Evolutionary conservation across 2,797 vertebrate genomes (phyloP).

Genomic region (Catharus ustulatus): DNA sequence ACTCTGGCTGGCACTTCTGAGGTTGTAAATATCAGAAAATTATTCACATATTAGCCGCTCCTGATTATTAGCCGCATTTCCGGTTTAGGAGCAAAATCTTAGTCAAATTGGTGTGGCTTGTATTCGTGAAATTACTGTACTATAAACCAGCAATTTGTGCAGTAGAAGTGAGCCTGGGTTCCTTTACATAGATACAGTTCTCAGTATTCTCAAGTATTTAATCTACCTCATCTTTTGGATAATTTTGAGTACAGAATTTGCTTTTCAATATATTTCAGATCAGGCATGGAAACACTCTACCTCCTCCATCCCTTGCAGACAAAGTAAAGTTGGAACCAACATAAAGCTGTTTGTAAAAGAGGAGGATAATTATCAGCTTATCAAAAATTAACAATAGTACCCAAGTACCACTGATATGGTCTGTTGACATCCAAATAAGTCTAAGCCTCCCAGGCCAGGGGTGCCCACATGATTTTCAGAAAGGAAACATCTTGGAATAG

Average conservation of each 20-base stretch:
- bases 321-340: background rate
- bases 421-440: background rate
- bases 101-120: too few relatives aligned
- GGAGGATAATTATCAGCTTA: background rate
- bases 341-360: background rate
- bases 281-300: background rate
- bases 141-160: background rate
- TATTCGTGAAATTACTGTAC: too few relatives aligned
- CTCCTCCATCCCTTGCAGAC: background rate
- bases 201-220: background rate
- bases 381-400: background rate
- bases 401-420: background rate
- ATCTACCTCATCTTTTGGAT: background rate
- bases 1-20: too few relatives aligned
- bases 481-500: background rate
- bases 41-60: too few relatives aligned
- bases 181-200: background rate
- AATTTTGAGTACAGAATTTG: background rate
- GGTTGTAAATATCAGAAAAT: too few relatives aligned
- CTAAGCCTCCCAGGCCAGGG: background rate
- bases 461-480: background rate
- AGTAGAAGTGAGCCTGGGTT: background rate
- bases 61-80: too few relatives aligned
- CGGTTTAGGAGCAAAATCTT: too few relatives aligned
- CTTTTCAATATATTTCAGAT: background rate